Evolutionary conservation across 1,140 invertebrate genomes (phyloP), one percentile per base, ranked within the genome.

Genomic region (Drosophila grimshawi): DNA sequence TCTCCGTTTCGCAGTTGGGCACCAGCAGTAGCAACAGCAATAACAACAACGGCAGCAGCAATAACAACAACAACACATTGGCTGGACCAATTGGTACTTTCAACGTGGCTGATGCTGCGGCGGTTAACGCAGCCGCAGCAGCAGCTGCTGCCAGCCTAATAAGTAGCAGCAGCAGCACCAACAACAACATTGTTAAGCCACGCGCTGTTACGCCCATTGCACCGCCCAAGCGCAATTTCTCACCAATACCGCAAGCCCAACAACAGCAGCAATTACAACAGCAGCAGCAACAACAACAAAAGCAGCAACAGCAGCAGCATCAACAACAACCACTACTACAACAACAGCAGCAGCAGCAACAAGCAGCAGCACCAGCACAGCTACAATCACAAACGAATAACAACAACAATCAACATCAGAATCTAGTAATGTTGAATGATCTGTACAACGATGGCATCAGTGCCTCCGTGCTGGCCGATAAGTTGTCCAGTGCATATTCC

Each of bases 401-500:
- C 49, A 62, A 46, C 43, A 64, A 46, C 49, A 59, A 10, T 46
- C 64, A 56, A 39, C 68, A 67, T 64, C 72, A 90, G 48, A 90
- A 90, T 51, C 71, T 90, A 49, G 68, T 85, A n/a, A 85, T 78
- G 2, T 35, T 90, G 6, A 86, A 78, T 19, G 82, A 78, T 52
- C 32, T 86, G 5, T 82, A 79, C 8, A 62, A 56, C 49, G 81
- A 81, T 60, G 82, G 76, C 53, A 86, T 92, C 51, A 81, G 86
- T 59, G 59, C 90, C 4, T 82, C 19, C 19, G 19, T 91, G 49
- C 62, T 79, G 43, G 80, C 86, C 41, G 77, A 89, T 29, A 92
- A 92, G 55, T 67, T 92, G 11, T 82, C 91, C 11, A 93, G 94
- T 10, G 96, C 97, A 72, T 97, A 97, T 92, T 96, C 96, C 1